Conservation (phyloP, 2,888 invertebrate species). For the Chaetogeoica ovagalla region DNA sequence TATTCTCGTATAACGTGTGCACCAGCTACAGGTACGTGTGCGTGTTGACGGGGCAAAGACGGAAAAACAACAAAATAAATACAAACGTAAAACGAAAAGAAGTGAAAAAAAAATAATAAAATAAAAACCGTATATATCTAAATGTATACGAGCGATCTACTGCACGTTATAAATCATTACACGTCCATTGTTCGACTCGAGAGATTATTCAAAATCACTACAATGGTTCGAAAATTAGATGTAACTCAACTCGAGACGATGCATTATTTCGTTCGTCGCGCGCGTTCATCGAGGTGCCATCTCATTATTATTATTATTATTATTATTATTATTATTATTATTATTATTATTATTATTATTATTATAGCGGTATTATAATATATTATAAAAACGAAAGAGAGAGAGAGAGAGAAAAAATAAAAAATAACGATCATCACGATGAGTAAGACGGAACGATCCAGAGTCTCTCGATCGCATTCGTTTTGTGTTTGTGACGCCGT, state of each 20-base stretch:
- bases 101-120: not conserved
- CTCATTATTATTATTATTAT: not conserved
- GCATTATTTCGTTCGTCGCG: constrained; percentile 29
- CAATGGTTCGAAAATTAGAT: constrained; percentile 51
- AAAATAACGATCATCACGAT: constrained; percentile 28
- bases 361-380: too few relatives aligned
- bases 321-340: not conserved
- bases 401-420: not conserved
- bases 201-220: constrained; percentile 47
- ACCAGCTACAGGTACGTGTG: not conserved
- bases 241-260: constrained; percentile 48
- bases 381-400: not conserved
- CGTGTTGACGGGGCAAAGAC: not conserved
- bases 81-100: constrained; percentile 11
- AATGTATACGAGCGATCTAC: not conserved
- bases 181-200: constrained; percentile 37
- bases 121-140: not conserved
- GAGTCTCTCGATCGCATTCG: not conserved
- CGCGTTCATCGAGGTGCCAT: constrained; percentile 15
- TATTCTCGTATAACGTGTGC: too few relatives aligned
- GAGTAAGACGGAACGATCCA: not conserved
- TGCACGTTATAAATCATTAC: constrained; percentile 44
- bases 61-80: constrained; percentile 25
- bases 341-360: too few relatives aligned
- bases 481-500: too few relatives aligned